These are phyloP conservation scores for Cacatua alba DNA, from an alignment of 2,113 vertebrate species.

Conservation along the genomic window DNA sequence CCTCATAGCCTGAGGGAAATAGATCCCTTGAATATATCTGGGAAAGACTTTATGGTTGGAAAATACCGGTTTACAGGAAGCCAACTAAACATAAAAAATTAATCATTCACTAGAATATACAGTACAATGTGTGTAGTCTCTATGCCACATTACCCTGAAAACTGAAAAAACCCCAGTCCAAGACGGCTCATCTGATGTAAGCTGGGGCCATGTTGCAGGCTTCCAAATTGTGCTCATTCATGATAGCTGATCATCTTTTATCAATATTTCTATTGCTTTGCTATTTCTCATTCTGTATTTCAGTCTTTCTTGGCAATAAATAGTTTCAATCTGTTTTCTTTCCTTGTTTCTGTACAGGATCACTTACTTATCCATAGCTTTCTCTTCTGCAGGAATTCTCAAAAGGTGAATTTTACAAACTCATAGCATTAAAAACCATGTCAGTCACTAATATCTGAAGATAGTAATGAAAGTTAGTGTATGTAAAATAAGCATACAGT, in stretches of 20 bases:
- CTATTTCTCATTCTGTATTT: background rate
- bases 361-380: background rate
- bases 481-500: background rate
- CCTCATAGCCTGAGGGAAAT: background rate
- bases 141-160: background rate
- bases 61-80: background rate
- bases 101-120: background rate
- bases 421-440: background rate
- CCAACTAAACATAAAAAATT: background rate
- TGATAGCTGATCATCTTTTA: background rate
- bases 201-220: background rate
- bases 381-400: background rate
- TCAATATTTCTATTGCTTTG: background rate
- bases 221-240: background rate
- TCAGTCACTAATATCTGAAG: background rate
- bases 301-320: background rate
- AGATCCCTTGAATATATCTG: background rate
- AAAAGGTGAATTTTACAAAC: background rate
- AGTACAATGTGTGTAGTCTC: too few species aligned
- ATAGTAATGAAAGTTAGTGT: background rate
- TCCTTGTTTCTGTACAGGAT: background rate
- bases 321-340: background rate
- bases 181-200: background rate
- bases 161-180: fast-evolving
- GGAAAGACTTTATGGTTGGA: background rate